Evolutionary conservation across 35 echinoderm and acorn worm genomes (phyloP), one percentile per base, ranked within the genome.

Genomic region (Strongylocentrotus purpuratus): DNA sequence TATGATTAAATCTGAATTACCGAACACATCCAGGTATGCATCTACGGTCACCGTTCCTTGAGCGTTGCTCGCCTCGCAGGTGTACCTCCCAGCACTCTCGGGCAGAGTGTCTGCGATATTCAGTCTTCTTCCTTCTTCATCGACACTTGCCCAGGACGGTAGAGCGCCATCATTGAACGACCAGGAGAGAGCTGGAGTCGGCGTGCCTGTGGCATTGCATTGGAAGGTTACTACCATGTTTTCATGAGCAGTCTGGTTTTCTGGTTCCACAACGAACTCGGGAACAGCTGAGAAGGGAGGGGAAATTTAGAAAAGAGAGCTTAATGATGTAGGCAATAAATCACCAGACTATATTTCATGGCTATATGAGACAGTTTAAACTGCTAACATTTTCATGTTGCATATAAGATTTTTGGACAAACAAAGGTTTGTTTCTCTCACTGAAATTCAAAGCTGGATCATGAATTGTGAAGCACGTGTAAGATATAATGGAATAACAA

Each of bases 231-330:
- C 96, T 0, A 97, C 94, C 20, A 96, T 93, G 3, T 94, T 94
- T 88, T 99, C 93, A 55, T 95, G 95, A 12, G 97, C 98, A 0
- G 98, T 99, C 61, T 97, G 65, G 86, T 99, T 97, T 17, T 48
- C 33, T 0, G 97, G 97, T 33, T 50, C 61, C 31, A 48, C 45
- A 17, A 91, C 61, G n/a, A 99, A 97, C 9, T 86, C 93, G 92
- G 98, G 98, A 11, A 92, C 31, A 94, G 71, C 98, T 99, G 97
- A 33, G 45, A 92, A 88, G 45, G 61, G 58, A 33, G 15, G 59
- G 10, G 94, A 85, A 93, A 47, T 33, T 45, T 31, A 91, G 41
- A 32, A 52, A 95, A 91, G 32, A 20, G 46, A 18, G 28, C 3
- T 41, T 41, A 41, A 41, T 41, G 35, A 1, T 41, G 1, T 41